Base-by-base conservation (phyloP, 2,888 invertebrate species). In the Erebia aethiops region DNA sequence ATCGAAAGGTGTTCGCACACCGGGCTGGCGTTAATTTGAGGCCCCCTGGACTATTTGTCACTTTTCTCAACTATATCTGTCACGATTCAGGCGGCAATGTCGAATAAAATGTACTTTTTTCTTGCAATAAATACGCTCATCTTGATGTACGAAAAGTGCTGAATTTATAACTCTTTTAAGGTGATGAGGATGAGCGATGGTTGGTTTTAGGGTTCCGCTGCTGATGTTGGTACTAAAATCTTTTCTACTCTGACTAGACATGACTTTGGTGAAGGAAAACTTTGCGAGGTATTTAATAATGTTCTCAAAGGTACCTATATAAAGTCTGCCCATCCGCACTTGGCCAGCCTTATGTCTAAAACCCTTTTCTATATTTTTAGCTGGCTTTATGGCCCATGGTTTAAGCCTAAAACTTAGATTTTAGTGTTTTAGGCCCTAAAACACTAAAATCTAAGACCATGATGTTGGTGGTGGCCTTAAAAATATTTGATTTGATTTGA, bases 21-120 rank as follows among this genome's bases (percentile, higher is more conserved):
- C 76, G 77, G 76, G 70, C 74, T 57, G 46, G 70, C 71, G 41
- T 70, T 75, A 77, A 77, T 77, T 78, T 77, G 73, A 74, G 67
- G 67, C 71, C 64, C 68, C 51, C 64, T 49, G 67, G 69, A 69
- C 74, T 74, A 77, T 78, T 77, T 75, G 77, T 78, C 77, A 75
- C 70, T 71, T 66, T 62, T 72, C 74, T 67, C 57, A 71, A 71
- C 70, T 76, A 72, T 72, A 74, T 72, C 67, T 70, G 75, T 75
- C 73, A 66, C 16, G 5, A 66, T 43, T 58, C 26, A 64, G 58
- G 66, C 64, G 49, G 35, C 49, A 49, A 54, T 16, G 51, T 16
- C 3, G 26, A 65, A 41, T 54, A 67, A 67, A 57, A 58, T 67
- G 49, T 66, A 66, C 18, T 35, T 63, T 63, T 63, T 63, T 63